phyloP scores from a whole-genome alignment of 37 sponge, comb jelly and placozoan species.

The Dysidea cf. avara region DNA sequence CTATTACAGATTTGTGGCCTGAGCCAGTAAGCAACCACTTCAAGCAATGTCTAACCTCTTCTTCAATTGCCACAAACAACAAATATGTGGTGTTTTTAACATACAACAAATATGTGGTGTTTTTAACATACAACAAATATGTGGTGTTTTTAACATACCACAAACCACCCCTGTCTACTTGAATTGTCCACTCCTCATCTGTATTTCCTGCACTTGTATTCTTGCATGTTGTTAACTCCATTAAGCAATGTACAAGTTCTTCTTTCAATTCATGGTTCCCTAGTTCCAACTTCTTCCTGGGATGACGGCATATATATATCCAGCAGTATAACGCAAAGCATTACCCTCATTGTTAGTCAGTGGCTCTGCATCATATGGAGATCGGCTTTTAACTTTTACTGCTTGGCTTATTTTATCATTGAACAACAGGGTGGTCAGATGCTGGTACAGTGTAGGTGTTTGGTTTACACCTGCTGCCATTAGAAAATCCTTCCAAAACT shows the following conservation, averaged over 20 bases:
- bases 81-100: conserved; percentile 13
- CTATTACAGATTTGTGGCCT: no score
- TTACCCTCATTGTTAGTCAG: no score
- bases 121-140: no score
- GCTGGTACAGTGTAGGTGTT: no score
- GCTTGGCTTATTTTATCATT: no score
- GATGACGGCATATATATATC: conserved; percentile 22
- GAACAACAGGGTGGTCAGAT: no score
- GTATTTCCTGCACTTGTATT: neutral
- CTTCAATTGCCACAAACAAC: conserved; percentile 29
- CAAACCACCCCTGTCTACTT: conserved; percentile 36
- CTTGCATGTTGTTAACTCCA: conserved; percentile 10
- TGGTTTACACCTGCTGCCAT: no score
- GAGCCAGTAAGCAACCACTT: no score
- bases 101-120: no score
- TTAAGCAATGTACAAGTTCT: conserved; percentile 14
- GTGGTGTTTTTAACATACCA: conserved; percentile 17
- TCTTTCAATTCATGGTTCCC: conserved; percentile 13
- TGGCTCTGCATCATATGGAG: no score
- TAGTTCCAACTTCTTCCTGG: conserved; percentile 10
- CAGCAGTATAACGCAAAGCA: conserved; percentile 33
- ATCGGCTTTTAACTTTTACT: no score
- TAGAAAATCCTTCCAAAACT: no score
- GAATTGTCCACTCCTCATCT: conserved; percentile 10
- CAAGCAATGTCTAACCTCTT: neutral